These are phyloP conservation scores for Hystrix cristata DNA, from an alignment of 2,113 vertebrate genomes.

Conservation along the genomic window DNA sequence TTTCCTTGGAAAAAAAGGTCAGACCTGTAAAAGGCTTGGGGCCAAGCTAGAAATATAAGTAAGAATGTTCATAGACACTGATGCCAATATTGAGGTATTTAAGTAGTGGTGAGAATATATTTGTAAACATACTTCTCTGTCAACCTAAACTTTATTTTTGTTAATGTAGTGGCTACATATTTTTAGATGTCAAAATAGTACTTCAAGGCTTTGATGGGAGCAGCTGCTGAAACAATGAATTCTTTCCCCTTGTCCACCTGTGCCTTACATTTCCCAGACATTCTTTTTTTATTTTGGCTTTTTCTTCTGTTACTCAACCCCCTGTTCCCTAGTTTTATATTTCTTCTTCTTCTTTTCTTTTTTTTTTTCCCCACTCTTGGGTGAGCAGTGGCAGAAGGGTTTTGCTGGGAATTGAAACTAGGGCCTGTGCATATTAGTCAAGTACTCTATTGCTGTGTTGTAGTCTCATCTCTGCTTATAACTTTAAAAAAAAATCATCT, in stretches of 20 bases:
- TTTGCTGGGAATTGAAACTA: too few species aligned
- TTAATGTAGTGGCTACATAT: background rate
- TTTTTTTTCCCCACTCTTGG: too few species aligned
- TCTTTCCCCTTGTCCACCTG: background rate
- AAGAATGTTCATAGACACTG: background rate
- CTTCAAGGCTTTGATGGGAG: background rate
- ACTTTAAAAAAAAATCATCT: background rate
- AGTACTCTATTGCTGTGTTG: background rate
- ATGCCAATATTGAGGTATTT: background rate
- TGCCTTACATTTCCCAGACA: background rate
- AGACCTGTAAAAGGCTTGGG: background rate
- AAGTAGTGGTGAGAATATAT: background rate
- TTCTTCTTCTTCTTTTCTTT: too few species aligned
- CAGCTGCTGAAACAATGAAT: background rate
- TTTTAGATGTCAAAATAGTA: slow-evolving; percentile 29
- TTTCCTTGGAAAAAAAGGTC: background rate
- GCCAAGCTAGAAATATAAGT: background rate
- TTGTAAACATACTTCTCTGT: slow-evolving; percentile 8
- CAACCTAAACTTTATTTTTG: slow-evolving; percentile 42
- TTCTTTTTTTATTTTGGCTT: background rate
- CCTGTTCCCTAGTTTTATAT: background rate
- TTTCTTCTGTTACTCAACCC: background rate
- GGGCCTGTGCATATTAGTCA: background rate
- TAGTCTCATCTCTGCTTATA: background rate
- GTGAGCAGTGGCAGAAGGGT: too few species aligned